These are phyloP conservation scores for Netelia virgata DNA, from an alignment of 2,888 invertebrate genomes.

Conservation along the genomic window DNA sequence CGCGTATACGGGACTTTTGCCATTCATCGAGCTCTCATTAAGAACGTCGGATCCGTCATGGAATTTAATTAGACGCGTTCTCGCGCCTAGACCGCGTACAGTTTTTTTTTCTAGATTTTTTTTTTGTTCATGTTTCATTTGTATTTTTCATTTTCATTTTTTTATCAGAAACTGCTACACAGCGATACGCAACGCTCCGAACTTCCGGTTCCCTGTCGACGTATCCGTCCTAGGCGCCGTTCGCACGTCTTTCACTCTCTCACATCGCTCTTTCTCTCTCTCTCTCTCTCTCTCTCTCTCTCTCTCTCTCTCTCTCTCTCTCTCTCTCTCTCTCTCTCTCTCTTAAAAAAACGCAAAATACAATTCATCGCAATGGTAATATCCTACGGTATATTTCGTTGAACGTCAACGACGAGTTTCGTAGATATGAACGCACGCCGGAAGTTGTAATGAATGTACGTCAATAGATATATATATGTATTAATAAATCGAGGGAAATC, in stretches of 20 bases:
- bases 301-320: constrained; percentile 2
- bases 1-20: constrained; percentile 32
- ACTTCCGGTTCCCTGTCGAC: constrained; percentile 77
- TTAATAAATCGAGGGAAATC: constrained; percentile 25
- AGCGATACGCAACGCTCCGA: constrained; percentile 70
- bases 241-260: constrained; percentile 21
- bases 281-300: background rate
- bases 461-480: background rate
- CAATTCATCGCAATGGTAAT: background rate
- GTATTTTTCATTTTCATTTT: constrained; percentile 62
- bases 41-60: constrained; percentile 45
- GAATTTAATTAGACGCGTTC: constrained; percentile 47
- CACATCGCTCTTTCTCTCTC: background rate
- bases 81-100: constrained; percentile 13
- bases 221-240: constrained; percentile 58
- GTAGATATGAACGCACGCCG: constrained; percentile 28
- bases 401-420: constrained; percentile 7
- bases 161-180: constrained; percentile 71
- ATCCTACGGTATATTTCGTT: constrained; percentile 26
- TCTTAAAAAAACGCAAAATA: background rate
- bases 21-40: constrained; percentile 58
- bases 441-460: constrained; percentile 42
- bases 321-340: background rate
- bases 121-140: constrained; percentile 66
- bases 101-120: background rate